Evolutionary conservation across 2,113 vertebrate genomes (phyloP).

Genomic region (Gavia stellata): DNA sequence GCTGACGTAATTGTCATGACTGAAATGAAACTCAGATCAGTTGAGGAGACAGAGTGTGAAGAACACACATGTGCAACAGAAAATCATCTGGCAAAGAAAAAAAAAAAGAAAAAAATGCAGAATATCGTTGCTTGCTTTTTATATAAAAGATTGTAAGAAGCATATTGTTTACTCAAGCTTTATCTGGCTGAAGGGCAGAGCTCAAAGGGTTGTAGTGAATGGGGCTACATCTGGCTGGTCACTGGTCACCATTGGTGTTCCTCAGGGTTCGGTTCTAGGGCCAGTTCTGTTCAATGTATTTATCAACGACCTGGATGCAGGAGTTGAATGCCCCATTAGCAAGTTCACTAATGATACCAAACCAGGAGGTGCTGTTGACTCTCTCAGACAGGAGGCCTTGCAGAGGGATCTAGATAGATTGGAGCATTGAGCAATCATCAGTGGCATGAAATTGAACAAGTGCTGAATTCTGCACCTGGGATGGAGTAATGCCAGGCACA

Average conservation of each 20-base stretch:
- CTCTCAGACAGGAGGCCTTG: neutral
- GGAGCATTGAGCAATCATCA: neutral
- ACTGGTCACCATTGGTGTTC: neutral
- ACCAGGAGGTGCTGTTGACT: neutral
- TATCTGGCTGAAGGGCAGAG: neutral
- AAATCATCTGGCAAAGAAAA: neutral
- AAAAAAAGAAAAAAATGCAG: neutral
- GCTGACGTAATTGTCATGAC: neutral
- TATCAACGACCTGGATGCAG: neutral
- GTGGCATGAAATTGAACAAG: neutral
- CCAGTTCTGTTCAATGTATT: neutral
- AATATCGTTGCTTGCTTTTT: neutral
- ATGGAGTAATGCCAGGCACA: rapidly evolving
- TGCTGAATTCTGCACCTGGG: neutral
- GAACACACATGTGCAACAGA: neutral
- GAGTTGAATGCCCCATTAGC: neutral
- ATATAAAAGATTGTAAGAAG: neutral
- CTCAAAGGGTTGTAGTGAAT: neutral
- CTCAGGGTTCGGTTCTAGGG: neutral
- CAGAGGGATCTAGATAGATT: neutral
- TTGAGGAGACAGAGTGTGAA: neutral
- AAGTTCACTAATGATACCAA: neutral
- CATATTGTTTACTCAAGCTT: neutral
- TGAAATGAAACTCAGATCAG: neutral
- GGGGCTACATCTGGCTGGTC: neutral